Percentiles rank a stretch among this genome's conserved stretches.
These are phyloP conservation scores for Patella ulyssiponensis DNA, from an alignment of 2,888 invertebrate genomes.

Conservation along the genomic window DNA sequence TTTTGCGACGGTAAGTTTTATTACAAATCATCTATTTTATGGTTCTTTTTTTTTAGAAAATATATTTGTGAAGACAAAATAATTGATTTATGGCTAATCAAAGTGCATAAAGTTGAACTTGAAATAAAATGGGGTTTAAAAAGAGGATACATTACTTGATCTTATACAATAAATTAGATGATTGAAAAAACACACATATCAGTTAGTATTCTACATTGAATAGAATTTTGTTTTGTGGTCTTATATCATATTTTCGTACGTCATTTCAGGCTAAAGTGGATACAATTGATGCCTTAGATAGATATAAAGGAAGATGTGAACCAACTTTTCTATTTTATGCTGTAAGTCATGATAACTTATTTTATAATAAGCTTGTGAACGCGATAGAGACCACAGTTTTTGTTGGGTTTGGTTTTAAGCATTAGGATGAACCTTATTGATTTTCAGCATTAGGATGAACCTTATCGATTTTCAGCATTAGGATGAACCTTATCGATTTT, in stretches of 20 bases:
- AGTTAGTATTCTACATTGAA: no score
- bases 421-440: background rate
- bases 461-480: background rate
- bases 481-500: background rate
- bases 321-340: slow-evolving; percentile 92
- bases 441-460: background rate
- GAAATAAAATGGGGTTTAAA: no score
- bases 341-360: slow-evolving; percentile 75
- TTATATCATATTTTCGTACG: background rate
- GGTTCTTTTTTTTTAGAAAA: no score
- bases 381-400: no score
- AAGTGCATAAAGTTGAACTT: no score
- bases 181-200: no score
- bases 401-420: background rate
- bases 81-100: no score
- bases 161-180: no score
- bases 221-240: no score
- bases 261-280: slow-evolving; percentile 82
- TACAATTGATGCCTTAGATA: slow-evolving; percentile 80
- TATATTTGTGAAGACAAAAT: no score
- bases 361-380: background rate
- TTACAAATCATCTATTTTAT: background rate
- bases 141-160: no score
- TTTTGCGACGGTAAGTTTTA: slow-evolving; percentile 80
- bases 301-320: slow-evolving; percentile 87